Base-by-base conservation (phyloP, 2,888 invertebrate species). In the Deilephila elpenor region DNA sequence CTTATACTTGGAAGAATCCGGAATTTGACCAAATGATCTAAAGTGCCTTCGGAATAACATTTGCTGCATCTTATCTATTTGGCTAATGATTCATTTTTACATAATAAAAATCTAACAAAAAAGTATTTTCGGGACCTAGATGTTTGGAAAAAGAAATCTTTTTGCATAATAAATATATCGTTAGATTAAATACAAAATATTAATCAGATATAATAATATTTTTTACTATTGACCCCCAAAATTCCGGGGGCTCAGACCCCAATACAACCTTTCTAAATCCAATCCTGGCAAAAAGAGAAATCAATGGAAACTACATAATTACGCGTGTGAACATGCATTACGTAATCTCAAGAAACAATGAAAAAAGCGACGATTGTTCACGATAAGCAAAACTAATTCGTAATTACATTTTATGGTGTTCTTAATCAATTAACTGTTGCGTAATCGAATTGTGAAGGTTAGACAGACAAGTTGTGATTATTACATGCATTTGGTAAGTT, bases 311-410 rank as follows among this genome's bases (percentile, higher is more conserved):
- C 64, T 37, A 37, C 44, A 25, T 67, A 64, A 64, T 64, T 37
- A 62, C 34, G 14, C 67, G 67, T 67, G 67, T 67, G 67, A 67
- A 67, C 67, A 25, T 25, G 14, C 44, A 67, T 67, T 67, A 25
- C 51, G 51, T 51, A 67, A 67, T 20, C 11, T 25, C 20, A 19
- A 37, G 37, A n/a, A 62, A 34, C n/a, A 62, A 37, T n/a, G 62
- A 61, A 51, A 51, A 64, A 20, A 67, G 67, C 44, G 67, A n/a
- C 25, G 67, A 67, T 67, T 67, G 67, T 67, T 51, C 25, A 19
- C 62, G 51, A 67, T 67, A 67, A 67, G 67, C 51, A 67, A 67
- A 51, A 51, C 67, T 67, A 67, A 67, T 67, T 67, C 51, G 25
- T 67, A 67, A 67, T 67, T 67, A 67, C 62, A 3, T 25, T 44